Evolutionary conservation across 2,113 vertebrate species (phyloP), one percentile per base, ranked within the genome.

Genomic region (Bubo blakistoni): DNA sequence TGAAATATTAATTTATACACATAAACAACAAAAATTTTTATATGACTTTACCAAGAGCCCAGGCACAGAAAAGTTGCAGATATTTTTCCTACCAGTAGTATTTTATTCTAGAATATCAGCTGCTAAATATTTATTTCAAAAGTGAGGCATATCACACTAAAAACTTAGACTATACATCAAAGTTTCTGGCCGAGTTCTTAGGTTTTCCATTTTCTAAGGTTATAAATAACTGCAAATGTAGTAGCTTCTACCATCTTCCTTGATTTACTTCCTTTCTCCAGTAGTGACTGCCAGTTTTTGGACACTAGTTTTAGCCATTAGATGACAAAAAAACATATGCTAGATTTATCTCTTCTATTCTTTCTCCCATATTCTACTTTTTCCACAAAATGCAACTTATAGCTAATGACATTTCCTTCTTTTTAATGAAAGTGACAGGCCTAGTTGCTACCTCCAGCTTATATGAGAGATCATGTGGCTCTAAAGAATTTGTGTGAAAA

Each of bases 201-300:
- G 21, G 54, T 78, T 94, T 96, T 90, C 79, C 86, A 93, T 94
- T 97, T 93, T 77, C 81, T 83, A 26, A 13, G 27, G 36, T 54
- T 88, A 92, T 86, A 97, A 95, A 95, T 94, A 93, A 93, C 80
- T 77, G 63, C 29, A 92, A 85, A 73, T 88, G 36, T 57, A 90
- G 76, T 70, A 90, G 70, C 62, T 88, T 88, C 49, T 52, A 72
- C 67, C 54, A 76, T 66, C 36, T 90, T 77, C 44, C 27, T 88
- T 92, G 86, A 96, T 95, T 94, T 96, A 95, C 54, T 92, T 83
- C 25, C 38, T 32, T 88, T 90, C 54, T 90, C 21, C 63, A 55
- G 54, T 49, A 80, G 78, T 40, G 46, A 88, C 58, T 94, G 58
- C 66, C 67, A 86, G 67, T 36, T 90, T 21, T 36, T 82, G 44